Conservation (phyloP, 2,113 vertebrate species). For the Lagenorhynchus albirostris region DNA sequence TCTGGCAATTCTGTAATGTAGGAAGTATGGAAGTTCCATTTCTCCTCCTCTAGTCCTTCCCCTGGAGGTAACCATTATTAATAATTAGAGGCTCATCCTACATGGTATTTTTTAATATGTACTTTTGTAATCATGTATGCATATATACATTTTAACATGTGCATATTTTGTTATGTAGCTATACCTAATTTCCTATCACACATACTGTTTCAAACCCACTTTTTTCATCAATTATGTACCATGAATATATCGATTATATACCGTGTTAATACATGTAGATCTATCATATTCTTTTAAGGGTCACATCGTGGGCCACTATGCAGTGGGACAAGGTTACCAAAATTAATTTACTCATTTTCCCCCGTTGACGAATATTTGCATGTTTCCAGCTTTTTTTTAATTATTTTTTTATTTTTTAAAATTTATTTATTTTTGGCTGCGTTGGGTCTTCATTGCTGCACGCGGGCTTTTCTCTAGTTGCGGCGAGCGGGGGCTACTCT, state of each 20-base stretch:
- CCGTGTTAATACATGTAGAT: not conserved
- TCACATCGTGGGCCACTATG: too few species aligned
- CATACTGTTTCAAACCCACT: not conserved
- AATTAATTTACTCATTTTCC: not conserved
- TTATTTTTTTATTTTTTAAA: too few species aligned
- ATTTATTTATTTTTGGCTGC: too few species aligned
- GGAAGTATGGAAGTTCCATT: not conserved
- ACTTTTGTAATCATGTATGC: not conserved
- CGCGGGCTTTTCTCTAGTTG: too few species aligned
- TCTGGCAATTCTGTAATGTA: not conserved
- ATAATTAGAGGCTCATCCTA: not conserved
- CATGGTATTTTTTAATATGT: not conserved
- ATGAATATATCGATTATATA: not conserved
- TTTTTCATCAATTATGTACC: not conserved
- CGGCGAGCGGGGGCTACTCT: too few species aligned
- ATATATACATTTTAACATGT: not conserved
- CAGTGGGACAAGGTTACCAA: not conserved
- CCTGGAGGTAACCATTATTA: not conserved
- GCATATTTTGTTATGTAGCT: not conserved
- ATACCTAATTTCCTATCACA: not conserved
- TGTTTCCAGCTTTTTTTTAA: not conserved
- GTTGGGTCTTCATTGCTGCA: too few species aligned
- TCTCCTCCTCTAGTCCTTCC: not conserved
- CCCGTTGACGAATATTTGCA: not conserved
- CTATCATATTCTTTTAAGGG: too few species aligned